These are phyloP conservation scores for Megaceryle torquata DNA, from an alignment of 2,113 vertebrate genomes.

Conservation along the genomic window DNA sequence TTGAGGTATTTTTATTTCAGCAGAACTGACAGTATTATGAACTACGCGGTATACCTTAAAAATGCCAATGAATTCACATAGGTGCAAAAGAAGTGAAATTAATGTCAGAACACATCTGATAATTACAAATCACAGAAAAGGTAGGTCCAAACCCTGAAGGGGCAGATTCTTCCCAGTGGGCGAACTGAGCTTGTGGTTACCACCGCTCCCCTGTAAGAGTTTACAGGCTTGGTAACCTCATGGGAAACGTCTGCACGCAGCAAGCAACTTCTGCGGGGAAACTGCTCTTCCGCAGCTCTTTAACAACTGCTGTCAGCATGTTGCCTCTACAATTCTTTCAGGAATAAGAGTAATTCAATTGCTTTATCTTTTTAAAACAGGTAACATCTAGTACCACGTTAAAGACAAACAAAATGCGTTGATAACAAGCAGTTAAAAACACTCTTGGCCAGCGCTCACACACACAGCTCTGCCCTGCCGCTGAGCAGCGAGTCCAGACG, in stretches of 20 bases:
- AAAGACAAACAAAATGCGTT: accelerated
- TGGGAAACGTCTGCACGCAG: accelerated
- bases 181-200: accelerated
- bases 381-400: accelerated
- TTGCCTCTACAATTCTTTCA: accelerated
- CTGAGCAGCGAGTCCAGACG: accelerated
- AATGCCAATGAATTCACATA: accelerated
- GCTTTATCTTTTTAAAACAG: neutral
- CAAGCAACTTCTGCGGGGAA: accelerated
- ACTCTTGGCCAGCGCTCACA: neutral
- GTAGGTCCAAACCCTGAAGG: accelerated
- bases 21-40: no score
- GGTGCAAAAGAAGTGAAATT: accelerated
- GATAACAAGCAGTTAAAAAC: accelerated
- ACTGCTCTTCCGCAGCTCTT: neutral
- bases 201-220: accelerated
- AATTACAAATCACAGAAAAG: no score
- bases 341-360: accelerated
- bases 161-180: neutral
- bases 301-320: accelerated
- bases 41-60: neutral
- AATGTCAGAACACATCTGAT: accelerated
- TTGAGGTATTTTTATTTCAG: neutral
- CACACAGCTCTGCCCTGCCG: neutral
- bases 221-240: accelerated